A percentile compares a stretch with the other conserved stretches of the same genome.
phyloP scores from a whole-genome alignment of 2,113 vertebrate genomes.

The Pelusios castaneus region DNA sequence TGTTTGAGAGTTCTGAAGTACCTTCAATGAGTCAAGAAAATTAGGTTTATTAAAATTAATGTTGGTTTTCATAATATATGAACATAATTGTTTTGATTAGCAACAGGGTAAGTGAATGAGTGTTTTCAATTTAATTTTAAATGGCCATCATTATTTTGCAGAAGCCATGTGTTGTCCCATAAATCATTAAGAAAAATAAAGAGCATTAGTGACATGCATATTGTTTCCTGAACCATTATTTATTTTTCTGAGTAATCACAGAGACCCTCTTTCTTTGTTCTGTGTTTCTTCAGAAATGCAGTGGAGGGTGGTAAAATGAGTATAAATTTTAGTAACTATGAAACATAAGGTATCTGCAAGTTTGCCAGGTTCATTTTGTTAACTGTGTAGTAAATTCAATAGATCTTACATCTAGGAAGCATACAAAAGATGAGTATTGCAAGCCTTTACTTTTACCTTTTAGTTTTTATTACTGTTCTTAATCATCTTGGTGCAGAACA shows the following conservation, averaged over 20 bases:
- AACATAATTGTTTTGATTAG: not conserved
- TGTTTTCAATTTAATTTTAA: not conserved
- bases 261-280: not conserved
- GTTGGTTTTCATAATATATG: not conserved
- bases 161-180: not conserved
- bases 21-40: not conserved
- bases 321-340: not conserved
- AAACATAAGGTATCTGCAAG: not conserved
- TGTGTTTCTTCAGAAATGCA: not conserved
- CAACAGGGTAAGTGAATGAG: not conserved
- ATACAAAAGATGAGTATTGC: not conserved
- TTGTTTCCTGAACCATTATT: not conserved
- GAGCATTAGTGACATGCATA: not conserved
- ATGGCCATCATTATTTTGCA: not conserved
- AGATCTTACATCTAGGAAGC: not conserved
- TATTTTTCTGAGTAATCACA: not conserved
- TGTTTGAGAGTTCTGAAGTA: not conserved
- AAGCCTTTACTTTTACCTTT: not conserved
- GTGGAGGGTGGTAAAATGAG: not conserved
- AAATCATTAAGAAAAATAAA: not conserved
- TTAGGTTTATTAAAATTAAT: not conserved
- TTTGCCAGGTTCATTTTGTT: not conserved
- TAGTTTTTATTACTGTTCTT: slow-evolving; percentile 31
- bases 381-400: not conserved
- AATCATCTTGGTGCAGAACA: slow-evolving; percentile 14